Percentiles rank a stretch among this genome's conserved stretches.
phyloP scores from a whole-genome alignment of 2,888 invertebrate species.

The Nephrotoma appendiculata region DNA sequence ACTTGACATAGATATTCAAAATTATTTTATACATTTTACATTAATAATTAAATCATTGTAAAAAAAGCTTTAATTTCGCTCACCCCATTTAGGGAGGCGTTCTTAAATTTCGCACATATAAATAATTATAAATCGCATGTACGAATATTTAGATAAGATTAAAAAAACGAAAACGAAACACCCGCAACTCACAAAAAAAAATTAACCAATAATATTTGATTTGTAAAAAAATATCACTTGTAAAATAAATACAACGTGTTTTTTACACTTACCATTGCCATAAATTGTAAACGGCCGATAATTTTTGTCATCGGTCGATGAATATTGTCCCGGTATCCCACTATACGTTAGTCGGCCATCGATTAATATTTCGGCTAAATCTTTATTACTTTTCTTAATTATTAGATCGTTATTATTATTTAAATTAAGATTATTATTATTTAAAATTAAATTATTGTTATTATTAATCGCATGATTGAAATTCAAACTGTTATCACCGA shows the following conservation, averaged over 20 bases:
- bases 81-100: neutral
- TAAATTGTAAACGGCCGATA: conserved; percentile 32
- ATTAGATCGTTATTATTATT: conserved; percentile 16
- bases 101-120: neutral
- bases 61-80: too few relatives aligned
- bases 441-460: neutral
- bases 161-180: neutral
- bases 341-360: conserved; percentile 18
- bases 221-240: neutral
- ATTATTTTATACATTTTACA: neutral
- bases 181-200: conserved; percentile 4
- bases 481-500: neutral
- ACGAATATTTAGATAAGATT: neutral
- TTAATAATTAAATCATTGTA: neutral
- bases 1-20: neutral
- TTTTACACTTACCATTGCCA: conserved; percentile 32
- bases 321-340: conserved; percentile 24
- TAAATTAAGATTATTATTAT: conserved; percentile 15
- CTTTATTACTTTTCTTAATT: conserved; percentile 18
- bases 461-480: neutral
- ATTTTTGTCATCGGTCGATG: conserved; percentile 27
- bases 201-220: neutral
- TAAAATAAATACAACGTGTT: neutral
- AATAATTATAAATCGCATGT: neutral
- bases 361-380: conserved; percentile 19